phyloP scores from a whole-genome alignment of 2,113 vertebrate species.

The Leptosomus discolor region DNA sequence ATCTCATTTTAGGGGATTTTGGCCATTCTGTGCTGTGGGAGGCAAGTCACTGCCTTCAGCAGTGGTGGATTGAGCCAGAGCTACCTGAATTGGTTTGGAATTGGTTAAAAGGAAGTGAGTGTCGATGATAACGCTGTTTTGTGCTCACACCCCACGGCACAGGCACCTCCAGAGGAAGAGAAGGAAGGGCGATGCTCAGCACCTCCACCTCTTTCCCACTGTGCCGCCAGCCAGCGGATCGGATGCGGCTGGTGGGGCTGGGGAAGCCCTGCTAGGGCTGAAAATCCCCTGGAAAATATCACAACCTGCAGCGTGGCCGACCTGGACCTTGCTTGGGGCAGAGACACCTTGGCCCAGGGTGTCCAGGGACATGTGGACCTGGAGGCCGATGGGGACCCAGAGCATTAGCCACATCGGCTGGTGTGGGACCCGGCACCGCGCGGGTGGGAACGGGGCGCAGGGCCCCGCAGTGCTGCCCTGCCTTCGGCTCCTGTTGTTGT shows the following conservation, averaged over 20 bases:
- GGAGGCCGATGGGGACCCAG: rapidly evolving
- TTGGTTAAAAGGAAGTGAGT: neutral
- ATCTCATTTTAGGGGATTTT: neutral
- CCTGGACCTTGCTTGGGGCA: neutral
- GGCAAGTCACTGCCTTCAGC: neutral
- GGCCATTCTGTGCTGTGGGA: neutral
- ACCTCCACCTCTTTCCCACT: neutral
- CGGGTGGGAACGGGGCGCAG: rapidly evolving
- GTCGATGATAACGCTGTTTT: neutral
- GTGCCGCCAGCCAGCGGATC: rapidly evolving
- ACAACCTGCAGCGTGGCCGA: rapidly evolving
- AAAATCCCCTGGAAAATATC: neutral
- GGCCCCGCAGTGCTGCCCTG: neutral
- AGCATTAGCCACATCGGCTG: rapidly evolving
- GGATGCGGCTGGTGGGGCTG: neutral
- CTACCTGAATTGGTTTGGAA: neutral
- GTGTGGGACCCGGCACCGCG: rapidly evolving
- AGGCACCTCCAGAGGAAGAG: neutral
- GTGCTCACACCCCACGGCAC: rapidly evolving
- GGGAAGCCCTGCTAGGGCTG: neutral
- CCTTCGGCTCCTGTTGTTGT: neutral
- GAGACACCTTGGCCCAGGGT: neutral
- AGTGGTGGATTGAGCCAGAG: neutral
- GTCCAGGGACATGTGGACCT: neutral
- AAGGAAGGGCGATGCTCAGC: neutral